phyloP scores from a whole-genome alignment of 2,113 vertebrate species.

The Chunga burmeisteri region DNA sequence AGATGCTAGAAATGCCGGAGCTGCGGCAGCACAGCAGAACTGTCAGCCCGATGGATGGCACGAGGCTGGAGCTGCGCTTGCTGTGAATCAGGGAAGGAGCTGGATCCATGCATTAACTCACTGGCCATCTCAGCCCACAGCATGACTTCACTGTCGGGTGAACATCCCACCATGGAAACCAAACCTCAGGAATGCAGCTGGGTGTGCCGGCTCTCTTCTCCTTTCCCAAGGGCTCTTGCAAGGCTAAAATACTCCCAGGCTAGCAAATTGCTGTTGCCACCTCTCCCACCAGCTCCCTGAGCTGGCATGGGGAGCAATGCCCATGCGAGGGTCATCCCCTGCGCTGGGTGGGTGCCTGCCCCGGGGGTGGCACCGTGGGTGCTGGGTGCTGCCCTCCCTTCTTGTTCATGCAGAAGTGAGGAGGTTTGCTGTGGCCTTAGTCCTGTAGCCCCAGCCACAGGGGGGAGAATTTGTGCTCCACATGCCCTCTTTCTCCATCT shows the following conservation, averaged over 20 bases:
- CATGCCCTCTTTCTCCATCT: not conserved
- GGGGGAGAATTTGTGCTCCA: not conserved
- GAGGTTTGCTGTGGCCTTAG: not conserved
- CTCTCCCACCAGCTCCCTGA: not conserved
- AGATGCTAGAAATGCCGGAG: not conserved
- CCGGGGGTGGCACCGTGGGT: accelerated
- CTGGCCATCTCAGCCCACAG: slow-evolving; percentile 37
- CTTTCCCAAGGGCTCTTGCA: not conserved
- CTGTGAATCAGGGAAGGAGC: slow-evolving; percentile 16
- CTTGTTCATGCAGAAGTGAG: accelerated
- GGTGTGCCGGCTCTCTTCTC: slow-evolving; percentile 37
- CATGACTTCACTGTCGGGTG: slow-evolving; percentile 63
- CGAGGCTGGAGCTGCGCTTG: not conserved
- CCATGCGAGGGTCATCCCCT: not conserved
- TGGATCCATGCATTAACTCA: slow-evolving; percentile 52
- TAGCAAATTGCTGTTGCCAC: not conserved
- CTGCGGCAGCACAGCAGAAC: not conserved
- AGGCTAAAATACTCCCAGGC: not conserved
- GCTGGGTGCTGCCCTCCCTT: not conserved
- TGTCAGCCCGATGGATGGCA: accelerated
- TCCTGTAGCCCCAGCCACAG: not conserved
- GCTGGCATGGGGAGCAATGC: not conserved
- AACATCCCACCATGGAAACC: slow-evolving; percentile 64
- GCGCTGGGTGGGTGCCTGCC: accelerated
- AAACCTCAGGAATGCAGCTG: slow-evolving; percentile 68